Conservation (phyloP, 2,113 vertebrate genomes). For the Elachura formosa region DNA sequence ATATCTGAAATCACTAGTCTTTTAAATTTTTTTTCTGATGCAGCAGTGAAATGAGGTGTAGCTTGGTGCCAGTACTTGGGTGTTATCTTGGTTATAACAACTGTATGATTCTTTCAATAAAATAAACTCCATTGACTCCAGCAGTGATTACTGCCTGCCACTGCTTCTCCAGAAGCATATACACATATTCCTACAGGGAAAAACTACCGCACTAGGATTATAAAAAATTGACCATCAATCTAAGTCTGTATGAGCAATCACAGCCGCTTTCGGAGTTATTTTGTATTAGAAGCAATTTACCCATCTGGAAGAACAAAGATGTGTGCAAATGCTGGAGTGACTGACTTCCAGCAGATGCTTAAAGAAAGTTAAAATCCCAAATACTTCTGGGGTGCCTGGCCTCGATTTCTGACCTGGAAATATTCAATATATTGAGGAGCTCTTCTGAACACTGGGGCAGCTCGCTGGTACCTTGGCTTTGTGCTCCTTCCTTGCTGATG, state of each 20-base stretch:
- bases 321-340: background rate
- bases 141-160: background rate
- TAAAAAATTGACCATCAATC: conserved; percentile 17
- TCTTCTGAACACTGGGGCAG: background rate
- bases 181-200: background rate
- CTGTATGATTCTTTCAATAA: background rate
- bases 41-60: background rate
- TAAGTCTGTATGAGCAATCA: background rate
- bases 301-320: conserved; percentile 55
- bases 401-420: background rate
- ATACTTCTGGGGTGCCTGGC: background rate
- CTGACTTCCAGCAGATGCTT: background rate
- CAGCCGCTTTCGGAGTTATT: conserved; percentile 9
- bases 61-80: background rate
- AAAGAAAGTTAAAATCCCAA: background rate
- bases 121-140: background rate
- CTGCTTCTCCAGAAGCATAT: background rate
- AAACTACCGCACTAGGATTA: background rate
- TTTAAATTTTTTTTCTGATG: background rate
- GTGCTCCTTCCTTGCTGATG: background rate
- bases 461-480: background rate
- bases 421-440: background rate
- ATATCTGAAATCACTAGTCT: fast-evolving
- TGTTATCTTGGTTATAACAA: background rate
- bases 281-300: conserved; percentile 44